phyloP scores from a whole-genome alignment of 2,888 invertebrate species.

The Mesorhabditis belari region DNA sequence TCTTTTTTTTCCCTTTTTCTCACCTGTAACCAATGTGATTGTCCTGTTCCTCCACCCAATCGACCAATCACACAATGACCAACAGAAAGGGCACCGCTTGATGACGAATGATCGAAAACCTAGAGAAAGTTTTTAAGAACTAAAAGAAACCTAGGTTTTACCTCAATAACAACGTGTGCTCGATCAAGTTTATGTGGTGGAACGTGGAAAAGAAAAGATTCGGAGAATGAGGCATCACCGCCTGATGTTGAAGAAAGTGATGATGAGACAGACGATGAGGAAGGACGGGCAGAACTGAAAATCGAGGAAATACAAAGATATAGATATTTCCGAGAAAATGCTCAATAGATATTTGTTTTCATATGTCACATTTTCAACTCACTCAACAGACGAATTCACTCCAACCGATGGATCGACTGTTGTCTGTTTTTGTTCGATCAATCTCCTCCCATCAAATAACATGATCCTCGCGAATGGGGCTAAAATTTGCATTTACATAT shows the following conservation, averaged over 20 bases:
- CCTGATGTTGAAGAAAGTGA: constrained; percentile 22
- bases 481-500: constrained; percentile 8
- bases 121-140: constrained; percentile 7
- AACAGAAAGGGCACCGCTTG: constrained; percentile 21
- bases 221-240: constrained; percentile 37
- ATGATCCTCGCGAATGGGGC: constrained; percentile 43
- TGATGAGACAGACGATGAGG: constrained; percentile 30
- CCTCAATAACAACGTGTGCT: constrained; percentile 44
- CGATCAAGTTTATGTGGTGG: constrained; percentile 30
- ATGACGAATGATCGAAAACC: constrained; percentile 31
- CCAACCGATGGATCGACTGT: constrained; percentile 35
- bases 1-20: too few relatives aligned
- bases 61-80: constrained; percentile 48
- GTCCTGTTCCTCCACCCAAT: constrained; percentile 19
- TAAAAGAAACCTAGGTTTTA: constrained; percentile 5
- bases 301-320: background rate
- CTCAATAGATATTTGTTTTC: background rate
- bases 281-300: constrained; percentile 30
- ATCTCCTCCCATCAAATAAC: constrained; percentile 42
- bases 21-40: background rate
- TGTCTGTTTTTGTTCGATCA: constrained; percentile 46
- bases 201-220: constrained; percentile 44
- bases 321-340: background rate
- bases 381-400: constrained; percentile 27
- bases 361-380: background rate